A percentile compares a stretch with the other conserved stretches of the same genome.
phyloP scores from a whole-genome alignment of 2,888 invertebrate species.

The Dromius quadrimaculatus region DNA sequence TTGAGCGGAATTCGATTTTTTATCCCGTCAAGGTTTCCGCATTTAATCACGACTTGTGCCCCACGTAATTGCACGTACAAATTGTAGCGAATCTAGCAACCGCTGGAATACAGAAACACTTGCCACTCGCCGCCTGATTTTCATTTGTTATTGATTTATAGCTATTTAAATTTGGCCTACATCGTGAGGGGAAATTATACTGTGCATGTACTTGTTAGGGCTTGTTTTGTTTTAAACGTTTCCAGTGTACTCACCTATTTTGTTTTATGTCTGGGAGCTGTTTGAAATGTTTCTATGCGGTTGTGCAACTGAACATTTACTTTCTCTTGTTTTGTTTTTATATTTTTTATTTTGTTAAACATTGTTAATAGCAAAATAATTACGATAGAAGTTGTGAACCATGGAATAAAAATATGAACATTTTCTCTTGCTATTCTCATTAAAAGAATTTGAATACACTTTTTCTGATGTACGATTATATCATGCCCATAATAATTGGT shows the following conservation, averaged over 20 bases:
- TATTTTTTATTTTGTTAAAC: constrained; percentile 5
- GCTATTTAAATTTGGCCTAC: constrained; percentile 36
- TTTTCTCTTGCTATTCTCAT: no score
- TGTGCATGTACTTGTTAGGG: constrained; percentile 17
- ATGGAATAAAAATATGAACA: no score
- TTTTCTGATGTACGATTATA: no score
- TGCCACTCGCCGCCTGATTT: constrained; percentile 28
- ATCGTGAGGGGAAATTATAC: constrained; percentile 13
- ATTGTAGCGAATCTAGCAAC: constrained; percentile 42
- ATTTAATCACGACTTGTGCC: constrained; percentile 42
- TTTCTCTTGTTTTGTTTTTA: constrained; percentile 24
- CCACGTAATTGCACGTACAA: constrained; percentile 45
- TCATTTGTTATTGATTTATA: constrained; percentile 42
- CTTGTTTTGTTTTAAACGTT: constrained; percentile 18
- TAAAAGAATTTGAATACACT: no score
- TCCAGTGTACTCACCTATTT: constrained; percentile 16
- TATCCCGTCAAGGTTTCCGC: constrained; percentile 50
- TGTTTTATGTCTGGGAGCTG: constrained; percentile 19
- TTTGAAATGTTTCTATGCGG: constrained; percentile 14
- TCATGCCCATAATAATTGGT: no score
- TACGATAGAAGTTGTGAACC: background rate
- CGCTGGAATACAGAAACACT: constrained; percentile 33
- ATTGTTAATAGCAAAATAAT: constrained; percentile 4
- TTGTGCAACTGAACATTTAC: constrained; percentile 18
- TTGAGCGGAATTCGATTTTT: constrained; percentile 49